These are phyloP conservation scores for Naja naja DNA, from an alignment of 2,113 vertebrate genomes.

Conservation along the genomic window DNA sequence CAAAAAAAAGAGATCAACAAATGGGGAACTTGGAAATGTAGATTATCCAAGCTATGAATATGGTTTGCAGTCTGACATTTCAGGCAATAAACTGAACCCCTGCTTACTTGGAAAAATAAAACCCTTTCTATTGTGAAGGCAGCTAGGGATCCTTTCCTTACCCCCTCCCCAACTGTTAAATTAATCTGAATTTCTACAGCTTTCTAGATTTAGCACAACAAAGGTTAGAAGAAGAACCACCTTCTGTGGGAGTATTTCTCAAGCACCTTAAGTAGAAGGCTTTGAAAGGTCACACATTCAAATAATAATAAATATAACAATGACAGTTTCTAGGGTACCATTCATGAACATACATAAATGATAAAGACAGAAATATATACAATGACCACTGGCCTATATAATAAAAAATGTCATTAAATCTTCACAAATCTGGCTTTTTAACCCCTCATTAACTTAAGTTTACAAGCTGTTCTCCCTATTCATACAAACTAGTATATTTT, in stretches of 20 bases:
- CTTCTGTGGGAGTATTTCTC: not conserved
- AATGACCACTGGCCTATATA: not conserved
- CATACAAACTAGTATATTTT: not conserved
- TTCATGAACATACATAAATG: not conserved
- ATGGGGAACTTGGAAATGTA: not conserved
- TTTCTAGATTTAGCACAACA: conserved; percentile 2
- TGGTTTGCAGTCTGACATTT: not conserved
- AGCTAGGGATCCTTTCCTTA: not conserved
- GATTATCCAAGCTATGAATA: not conserved
- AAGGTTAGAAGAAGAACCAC: not conserved
- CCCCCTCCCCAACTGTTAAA: conserved; percentile 15
- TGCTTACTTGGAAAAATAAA: not conserved
- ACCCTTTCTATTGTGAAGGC: not conserved
- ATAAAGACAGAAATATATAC: not conserved
- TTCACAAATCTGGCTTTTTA: not conserved
- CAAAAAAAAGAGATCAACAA: not conserved
- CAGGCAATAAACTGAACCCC: not conserved
- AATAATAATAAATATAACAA: not conserved
- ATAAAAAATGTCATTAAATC: not conserved
- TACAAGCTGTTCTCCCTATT: not conserved
- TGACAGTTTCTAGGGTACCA: not conserved
- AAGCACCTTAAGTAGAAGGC: conserved; percentile 3
- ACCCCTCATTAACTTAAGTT: not conserved
- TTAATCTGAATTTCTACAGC: not conserved
- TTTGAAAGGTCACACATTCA: not conserved